Percentiles rank a stretch among this genome's conserved stretches.
Conservation (phyloP, 1,140 invertebrate genomes). For the Leptinotarsa texana region DNA sequence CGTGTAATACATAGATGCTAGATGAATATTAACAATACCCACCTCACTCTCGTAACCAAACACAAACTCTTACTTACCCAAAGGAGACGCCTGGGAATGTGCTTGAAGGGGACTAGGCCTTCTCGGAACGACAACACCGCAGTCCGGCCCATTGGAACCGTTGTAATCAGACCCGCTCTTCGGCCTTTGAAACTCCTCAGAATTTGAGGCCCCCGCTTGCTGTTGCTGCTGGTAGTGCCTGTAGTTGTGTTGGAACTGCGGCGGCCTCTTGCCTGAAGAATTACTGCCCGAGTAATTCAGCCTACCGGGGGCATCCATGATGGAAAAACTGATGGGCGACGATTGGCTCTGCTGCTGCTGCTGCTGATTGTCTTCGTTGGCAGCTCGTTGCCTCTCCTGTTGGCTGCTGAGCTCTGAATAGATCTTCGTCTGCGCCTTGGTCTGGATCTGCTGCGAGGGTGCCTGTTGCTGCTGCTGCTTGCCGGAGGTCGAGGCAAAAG, state of each 20-base stretch:
- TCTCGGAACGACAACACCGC: conserved; percentile 66
- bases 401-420: conserved; percentile 64
- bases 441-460: conserved; percentile 63
- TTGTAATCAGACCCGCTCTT: conserved; percentile 62
- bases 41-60: too few relatives aligned
- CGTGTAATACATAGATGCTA: too few relatives aligned
- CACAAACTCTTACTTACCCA: conserved; percentile 54
- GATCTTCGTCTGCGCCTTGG: conserved; percentile 71
- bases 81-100: conserved; percentile 52
- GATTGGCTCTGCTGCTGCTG: conserved; percentile 63
- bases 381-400: conserved; percentile 28
- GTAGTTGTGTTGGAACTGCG: conserved; percentile 49
- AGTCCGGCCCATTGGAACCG: conserved; percentile 61
- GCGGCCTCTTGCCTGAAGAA: conserved; percentile 51
- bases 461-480: conserved; percentile 57
- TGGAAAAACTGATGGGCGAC: conserved; percentile 75
- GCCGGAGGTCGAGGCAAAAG: conserved; percentile 58
- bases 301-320: conserved; percentile 68
- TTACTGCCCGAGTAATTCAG: conserved; percentile 64
- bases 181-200: conserved; percentile 68
- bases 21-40: too few relatives aligned
- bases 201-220: conserved; percentile 61
- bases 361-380: conserved; percentile 40
- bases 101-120: conserved; percentile 71
- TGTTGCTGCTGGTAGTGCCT: conserved; percentile 58